Evolutionary conservation across 1,140 invertebrate genomes (phyloP).

Genomic region (Ostrea edulis): DNA sequence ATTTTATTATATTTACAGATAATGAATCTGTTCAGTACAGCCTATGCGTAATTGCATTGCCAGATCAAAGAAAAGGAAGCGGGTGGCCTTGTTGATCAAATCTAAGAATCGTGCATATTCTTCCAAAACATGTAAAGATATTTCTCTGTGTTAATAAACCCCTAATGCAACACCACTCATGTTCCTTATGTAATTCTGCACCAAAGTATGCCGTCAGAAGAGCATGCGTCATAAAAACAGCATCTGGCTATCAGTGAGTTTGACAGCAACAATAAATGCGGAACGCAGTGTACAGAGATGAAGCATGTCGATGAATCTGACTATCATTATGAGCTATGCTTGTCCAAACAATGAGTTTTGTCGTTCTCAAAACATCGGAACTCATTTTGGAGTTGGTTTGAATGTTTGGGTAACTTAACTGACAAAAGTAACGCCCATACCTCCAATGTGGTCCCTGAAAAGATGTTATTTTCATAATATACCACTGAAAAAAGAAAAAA

Average conservation of each 20-base stretch:
- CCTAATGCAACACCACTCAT: not conserved
- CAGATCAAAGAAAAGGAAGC: not conserved
- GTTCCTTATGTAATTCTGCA: not conserved
- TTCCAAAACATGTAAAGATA: not conserved
- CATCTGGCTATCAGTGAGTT: not conserved
- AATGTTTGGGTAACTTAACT: not conserved
- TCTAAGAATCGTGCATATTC: not conserved
- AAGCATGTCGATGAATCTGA: not conserved
- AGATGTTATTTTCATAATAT: too few relatives aligned
- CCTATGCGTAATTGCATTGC: not conserved
- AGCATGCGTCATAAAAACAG: slow-evolving; percentile 15
- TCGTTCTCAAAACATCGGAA: not conserved
- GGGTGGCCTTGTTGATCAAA: not conserved
- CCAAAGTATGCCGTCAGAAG: not conserved
- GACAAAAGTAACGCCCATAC: too few relatives aligned
- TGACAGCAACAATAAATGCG: slow-evolving; percentile 7
- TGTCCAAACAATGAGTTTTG: not conserved
- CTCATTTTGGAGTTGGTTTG: not conserved
- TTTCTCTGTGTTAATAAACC: not conserved
- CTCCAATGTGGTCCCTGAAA: too few relatives aligned
- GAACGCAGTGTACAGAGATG: not conserved
- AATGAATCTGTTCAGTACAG: not conserved
- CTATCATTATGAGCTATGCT: not conserved
- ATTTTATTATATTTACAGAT: not conserved
- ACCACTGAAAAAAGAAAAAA: too few relatives aligned